These are phyloP conservation scores for Peromyscus nudipes DNA, from an alignment of 2,797 vertebrate genomes.

Conservation along the genomic window DNA sequence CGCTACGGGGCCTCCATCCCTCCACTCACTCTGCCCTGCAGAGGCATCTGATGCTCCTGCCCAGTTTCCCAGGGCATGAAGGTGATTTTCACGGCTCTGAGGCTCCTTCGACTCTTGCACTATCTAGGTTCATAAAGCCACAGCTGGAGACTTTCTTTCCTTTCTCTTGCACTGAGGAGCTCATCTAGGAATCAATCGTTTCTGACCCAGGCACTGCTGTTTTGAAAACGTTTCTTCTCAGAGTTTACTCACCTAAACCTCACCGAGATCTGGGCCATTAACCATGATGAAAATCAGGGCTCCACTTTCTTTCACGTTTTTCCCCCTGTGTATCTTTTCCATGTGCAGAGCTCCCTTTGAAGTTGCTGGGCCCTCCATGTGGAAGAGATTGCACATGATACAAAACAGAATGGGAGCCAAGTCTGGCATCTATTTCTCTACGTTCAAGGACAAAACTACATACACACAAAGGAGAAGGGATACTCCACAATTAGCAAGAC, in stretches of 20 bases:
- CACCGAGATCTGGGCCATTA: conserved; percentile 71
- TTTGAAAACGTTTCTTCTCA: conserved; percentile 76
- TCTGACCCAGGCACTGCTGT: not conserved
- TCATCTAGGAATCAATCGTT: not conserved
- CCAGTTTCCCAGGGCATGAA: not conserved
- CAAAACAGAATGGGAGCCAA: conserved; percentile 74
- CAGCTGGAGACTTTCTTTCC: not conserved
- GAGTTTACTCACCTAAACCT: conserved; percentile 70
- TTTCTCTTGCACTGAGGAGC: not conserved
- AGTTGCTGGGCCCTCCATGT: conserved; percentile 77
- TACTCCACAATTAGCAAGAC: not conserved
- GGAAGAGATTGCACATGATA: conserved; percentile 82
- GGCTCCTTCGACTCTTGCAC: not conserved
- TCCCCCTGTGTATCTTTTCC: conserved; percentile 72
- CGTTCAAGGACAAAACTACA: conserved; percentile 60
- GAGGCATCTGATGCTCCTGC: not conserved
- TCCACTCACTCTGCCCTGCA: not conserved
- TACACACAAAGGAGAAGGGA: not conserved
- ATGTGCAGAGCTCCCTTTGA: conserved; percentile 79
- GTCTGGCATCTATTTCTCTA: conserved; percentile 57
- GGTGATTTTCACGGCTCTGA: not conserved
- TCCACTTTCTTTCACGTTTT: conserved; percentile 47
- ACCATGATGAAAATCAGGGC: conserved; percentile 79
- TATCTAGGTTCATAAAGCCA: not conserved
- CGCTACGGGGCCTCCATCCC: fast-evolving